Evolutionary conservation across 2,113 vertebrate genomes (phyloP).

Genomic region (Phyllopteryx taeniolatus): DNA sequence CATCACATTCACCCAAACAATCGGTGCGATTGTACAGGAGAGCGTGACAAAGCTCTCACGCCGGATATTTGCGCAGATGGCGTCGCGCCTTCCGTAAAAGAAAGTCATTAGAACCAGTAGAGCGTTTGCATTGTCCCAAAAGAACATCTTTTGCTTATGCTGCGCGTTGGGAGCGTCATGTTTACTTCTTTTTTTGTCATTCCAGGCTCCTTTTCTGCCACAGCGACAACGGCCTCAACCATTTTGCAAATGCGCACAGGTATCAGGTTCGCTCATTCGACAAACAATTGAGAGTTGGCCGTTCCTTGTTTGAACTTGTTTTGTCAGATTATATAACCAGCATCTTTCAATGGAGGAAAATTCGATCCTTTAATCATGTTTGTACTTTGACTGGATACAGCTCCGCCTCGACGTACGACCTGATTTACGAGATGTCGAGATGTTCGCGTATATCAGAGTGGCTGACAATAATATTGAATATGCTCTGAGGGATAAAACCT

Average conservation of each 20-base stretch:
- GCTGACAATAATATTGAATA: background rate
- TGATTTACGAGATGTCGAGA: too few species aligned
- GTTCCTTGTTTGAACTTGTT: background rate
- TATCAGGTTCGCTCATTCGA: background rate
- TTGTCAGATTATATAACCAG: too few species aligned
- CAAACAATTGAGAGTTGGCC: background rate
- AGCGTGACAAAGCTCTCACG: background rate
- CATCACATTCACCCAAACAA: background rate
- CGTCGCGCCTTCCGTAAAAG: background rate
- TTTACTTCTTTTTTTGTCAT: background rate
- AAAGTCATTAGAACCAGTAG: background rate
- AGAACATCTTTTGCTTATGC: background rate
- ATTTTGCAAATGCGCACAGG: background rate
- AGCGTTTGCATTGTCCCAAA: background rate
- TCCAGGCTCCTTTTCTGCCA: background rate
- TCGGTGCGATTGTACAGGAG: background rate
- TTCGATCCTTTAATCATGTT: too few species aligned
- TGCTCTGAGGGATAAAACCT: background rate
- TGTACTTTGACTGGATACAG: too few species aligned
- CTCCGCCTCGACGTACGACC: too few species aligned
- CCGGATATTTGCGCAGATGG: background rate
- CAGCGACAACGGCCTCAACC: background rate
- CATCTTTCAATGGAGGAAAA: too few species aligned
- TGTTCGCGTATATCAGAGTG: too few species aligned
- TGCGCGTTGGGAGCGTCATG: background rate